phyloP scores from a whole-genome alignment of 2,888 invertebrate species.

The Leptarthrus brevirostris region DNA sequence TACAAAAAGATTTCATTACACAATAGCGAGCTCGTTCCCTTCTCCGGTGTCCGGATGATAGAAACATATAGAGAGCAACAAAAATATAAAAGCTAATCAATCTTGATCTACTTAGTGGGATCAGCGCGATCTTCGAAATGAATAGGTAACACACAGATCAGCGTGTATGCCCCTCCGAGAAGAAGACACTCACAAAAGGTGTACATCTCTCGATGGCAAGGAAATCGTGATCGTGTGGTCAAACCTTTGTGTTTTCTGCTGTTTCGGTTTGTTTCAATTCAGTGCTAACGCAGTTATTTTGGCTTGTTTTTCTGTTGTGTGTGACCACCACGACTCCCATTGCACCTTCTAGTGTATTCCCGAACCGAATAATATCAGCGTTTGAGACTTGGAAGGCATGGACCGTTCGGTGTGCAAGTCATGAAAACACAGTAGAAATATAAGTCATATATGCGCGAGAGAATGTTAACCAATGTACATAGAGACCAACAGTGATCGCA shows the following conservation, averaged over 20 bases:
- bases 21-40: slow-evolving; percentile 20
- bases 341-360: slow-evolving; percentile 16
- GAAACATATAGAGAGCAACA: slow-evolving; percentile 39
- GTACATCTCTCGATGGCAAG: slow-evolving; percentile 50
- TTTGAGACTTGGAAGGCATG: slow-evolving; percentile 17
- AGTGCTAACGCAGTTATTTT: slow-evolving; percentile 42
- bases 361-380: not conserved
- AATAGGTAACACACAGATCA: slow-evolving; percentile 43
- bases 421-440: slow-evolving; percentile 7
- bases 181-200: slow-evolving; percentile 52
- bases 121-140: slow-evolving; percentile 50
- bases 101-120: slow-evolving; percentile 54
- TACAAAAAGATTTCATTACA: slow-evolving; percentile 41
- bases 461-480: slow-evolving; percentile 28
- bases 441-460: slow-evolving; percentile 40
- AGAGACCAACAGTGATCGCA: slow-evolving; percentile 38
- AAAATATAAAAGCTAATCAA: slow-evolving; percentile 53
- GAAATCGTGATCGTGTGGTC: slow-evolving; percentile 55
- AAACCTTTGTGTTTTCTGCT: slow-evolving; percentile 47
- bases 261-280: slow-evolving; percentile 47
- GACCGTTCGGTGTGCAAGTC: not conserved
- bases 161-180: slow-evolving; percentile 35
- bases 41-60: not conserved
- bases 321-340: slow-evolving; percentile 21
- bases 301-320: slow-evolving; percentile 26